Conservation (phyloP, 2,113 vertebrate genomes). For the Machaerirhynchus nigripectus region DNA sequence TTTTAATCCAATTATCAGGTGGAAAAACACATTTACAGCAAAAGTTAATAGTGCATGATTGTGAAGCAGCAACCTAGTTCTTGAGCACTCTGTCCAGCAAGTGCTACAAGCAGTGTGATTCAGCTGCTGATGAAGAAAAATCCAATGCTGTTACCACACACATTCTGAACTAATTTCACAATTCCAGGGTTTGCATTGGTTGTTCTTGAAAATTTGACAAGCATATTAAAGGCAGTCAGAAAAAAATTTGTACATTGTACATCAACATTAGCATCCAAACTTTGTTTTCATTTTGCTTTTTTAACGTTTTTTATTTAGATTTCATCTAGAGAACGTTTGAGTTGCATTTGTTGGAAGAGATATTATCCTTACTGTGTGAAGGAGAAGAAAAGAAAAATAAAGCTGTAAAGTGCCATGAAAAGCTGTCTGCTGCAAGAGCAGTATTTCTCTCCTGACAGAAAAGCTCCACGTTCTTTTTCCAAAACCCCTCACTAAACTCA, state of each 20-base stretch:
- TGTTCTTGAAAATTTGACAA: neutral
- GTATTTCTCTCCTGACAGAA: constrained; percentile 55
- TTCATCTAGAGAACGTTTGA: neutral
- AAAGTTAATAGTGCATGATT: constrained; percentile 45
- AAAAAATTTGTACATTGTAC: neutral
- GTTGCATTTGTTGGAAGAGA: neutral
- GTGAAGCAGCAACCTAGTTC: neutral
- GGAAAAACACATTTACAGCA: constrained; percentile 4
- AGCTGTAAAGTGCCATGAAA: constrained; percentile 22
- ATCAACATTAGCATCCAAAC: neutral
- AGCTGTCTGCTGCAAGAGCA: constrained; percentile 9
- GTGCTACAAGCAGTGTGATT: neutral
- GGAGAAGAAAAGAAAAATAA: constrained; percentile 43
- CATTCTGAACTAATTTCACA: neutral
- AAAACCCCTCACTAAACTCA: constrained; percentile 51
- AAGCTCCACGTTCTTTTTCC: constrained; percentile 29
- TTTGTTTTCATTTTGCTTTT: neutral
- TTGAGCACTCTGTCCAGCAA: constrained; percentile 10
- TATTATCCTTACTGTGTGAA: neutral
- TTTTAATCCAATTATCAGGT: constrained; percentile 11
- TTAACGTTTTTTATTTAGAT: neutral
- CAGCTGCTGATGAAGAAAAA: constrained; percentile 46
- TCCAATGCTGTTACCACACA: neutral
- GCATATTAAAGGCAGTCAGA: neutral
- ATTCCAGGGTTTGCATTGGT: neutral